A percentile compares a stretch with the other conserved stretches of the same genome.
phyloP scores from a whole-genome alignment of 2,797 vertebrate species.

The Gobionotothen gibberifrons region DNA sequence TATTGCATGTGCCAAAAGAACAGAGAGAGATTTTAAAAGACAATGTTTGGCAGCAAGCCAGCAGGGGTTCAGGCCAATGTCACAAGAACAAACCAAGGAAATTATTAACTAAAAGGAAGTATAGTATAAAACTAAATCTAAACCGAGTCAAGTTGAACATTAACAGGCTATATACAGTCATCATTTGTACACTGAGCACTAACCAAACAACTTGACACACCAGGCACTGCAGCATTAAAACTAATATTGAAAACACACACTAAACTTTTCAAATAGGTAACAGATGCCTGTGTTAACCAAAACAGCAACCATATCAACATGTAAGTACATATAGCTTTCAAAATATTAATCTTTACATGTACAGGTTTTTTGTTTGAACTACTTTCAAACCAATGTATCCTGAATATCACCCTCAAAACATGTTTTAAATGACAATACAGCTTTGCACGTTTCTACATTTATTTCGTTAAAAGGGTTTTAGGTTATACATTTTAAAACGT shows the following conservation, averaged over 20 bases:
- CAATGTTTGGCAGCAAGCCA: conserved; percentile 36
- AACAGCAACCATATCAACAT: neutral
- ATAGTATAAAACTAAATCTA: conserved; percentile 49
- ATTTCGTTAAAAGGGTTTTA: neutral
- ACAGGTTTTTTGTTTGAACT: neutral
- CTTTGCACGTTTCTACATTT: conserved; percentile 1
- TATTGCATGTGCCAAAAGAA: neutral
- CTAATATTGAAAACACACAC: conserved; percentile 1
- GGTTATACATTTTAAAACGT: neutral
- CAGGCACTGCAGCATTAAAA: conserved; percentile 8
- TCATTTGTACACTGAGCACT: conserved; percentile 50
- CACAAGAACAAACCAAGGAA: conserved; percentile 41
- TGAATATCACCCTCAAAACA: neutral
- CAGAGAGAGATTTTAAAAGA: conserved; percentile 12
- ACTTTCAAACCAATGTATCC: neutral
- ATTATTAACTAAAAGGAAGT: conserved; percentile 67
- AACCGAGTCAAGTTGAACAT: conserved; percentile 78
- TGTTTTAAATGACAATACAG: neutral
- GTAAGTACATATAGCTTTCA: neutral
- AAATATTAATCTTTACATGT: neutral
- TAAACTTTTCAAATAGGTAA: neutral
- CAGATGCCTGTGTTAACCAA: neutral
- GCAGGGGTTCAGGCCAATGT: conserved; percentile 53
- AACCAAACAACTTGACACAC: conserved; percentile 54
- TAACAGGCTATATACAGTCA: conserved; percentile 72